A percentile compares a stretch with the other conserved stretches of the same genome.
Conservation (phyloP, 2,113 vertebrate genomes). For the Bos indicus region DNA sequence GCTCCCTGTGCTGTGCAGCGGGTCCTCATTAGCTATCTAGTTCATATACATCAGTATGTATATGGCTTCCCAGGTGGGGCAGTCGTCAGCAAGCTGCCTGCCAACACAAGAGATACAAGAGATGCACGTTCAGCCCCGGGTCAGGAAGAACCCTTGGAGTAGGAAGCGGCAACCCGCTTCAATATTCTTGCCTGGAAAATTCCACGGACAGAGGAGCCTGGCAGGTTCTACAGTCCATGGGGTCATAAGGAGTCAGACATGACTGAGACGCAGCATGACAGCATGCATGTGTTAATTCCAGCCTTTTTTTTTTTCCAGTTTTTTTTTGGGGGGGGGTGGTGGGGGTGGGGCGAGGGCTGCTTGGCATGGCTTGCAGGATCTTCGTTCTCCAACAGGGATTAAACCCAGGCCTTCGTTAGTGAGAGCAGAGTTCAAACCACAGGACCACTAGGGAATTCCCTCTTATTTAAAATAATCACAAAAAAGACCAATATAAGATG, state of each 20-base stretch:
- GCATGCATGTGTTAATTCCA: background rate
- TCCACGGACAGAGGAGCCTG: background rate
- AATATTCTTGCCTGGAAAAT: background rate
- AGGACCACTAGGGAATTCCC: background rate
- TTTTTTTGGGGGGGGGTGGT: rapidly evolving
- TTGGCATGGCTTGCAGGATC: background rate
- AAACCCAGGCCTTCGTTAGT: background rate
- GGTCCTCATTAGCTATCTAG: background rate
- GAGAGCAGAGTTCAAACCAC: background rate
- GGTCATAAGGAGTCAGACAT: background rate
- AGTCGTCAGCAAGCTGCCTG: background rate
- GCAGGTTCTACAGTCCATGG: background rate
- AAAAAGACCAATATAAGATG: background rate
- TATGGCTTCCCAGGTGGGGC: background rate
- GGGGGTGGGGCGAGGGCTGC: background rate
- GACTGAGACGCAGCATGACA: rapidly evolving
- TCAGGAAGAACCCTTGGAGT: background rate
- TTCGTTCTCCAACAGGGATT: background rate
- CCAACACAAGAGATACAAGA: background rate
- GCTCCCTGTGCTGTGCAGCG: background rate
- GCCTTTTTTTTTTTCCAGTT: background rate
- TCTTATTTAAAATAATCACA: background rate
- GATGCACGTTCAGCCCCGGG: background rate
- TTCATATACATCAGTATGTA: background rate
- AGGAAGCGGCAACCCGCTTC: background rate